Conservation (phyloP, 1,140 invertebrate species). For the Nebria ingens region DNA sequence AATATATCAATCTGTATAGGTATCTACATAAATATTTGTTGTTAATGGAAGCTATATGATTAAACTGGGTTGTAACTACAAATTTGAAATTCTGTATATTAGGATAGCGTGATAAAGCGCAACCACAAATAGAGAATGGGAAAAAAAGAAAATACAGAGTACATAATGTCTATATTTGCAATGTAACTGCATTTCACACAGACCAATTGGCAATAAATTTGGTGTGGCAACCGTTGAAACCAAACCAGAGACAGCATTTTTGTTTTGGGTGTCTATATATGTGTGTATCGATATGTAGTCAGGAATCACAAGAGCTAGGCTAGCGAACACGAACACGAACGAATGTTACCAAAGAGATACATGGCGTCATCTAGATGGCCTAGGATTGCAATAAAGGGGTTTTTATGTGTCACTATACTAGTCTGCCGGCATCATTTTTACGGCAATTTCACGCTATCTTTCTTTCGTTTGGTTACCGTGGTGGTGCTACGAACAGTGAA, state of each 20-base stretch:
- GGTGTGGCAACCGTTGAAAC: not conserved
- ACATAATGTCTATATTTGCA: too few species aligned
- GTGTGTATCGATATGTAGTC: not conserved
- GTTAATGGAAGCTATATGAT: too few species aligned
- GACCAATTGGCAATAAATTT: not conserved
- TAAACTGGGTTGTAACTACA: too few species aligned
- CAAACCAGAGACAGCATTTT: not conserved
- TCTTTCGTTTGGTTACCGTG: not conserved
- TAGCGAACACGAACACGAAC: not conserved
- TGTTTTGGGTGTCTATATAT: not conserved
- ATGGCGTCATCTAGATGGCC: not conserved
- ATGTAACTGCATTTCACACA: not conserved
- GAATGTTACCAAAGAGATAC: not conserved
- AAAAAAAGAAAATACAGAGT: too few species aligned
- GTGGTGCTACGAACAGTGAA: not conserved
- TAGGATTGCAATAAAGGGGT: conserved; percentile 3
- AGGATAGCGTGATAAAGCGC: too few species aligned
- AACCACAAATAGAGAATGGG: too few species aligned
- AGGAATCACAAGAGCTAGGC: not conserved
- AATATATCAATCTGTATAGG: too few species aligned
- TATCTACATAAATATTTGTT: too few species aligned
- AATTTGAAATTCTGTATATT: too few species aligned
- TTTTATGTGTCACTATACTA: conserved; percentile 4
- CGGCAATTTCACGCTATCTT: conserved; percentile 6
- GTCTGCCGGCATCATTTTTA: not conserved